Evolutionary conservation across 2,797 vertebrate species (phyloP).

Genomic region (Melanotaenia maccullochi): DNA sequence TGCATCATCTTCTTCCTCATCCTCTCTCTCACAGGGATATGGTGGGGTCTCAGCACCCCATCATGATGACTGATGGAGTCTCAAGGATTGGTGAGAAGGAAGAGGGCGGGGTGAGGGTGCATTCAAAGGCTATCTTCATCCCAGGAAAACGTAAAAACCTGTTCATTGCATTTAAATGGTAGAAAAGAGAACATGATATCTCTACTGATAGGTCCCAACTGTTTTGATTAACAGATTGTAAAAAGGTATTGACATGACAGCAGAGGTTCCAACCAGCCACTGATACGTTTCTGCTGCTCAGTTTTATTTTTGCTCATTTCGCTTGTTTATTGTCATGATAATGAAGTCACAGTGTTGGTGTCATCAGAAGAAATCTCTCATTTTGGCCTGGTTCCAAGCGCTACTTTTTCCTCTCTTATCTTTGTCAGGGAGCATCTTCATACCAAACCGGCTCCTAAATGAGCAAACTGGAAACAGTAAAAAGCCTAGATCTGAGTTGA

Average conservation of each 20-base stretch:
- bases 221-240: conserved; percentile 70
- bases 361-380: conserved; percentile 76
- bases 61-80: conserved; percentile 74
- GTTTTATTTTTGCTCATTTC: conserved; percentile 77
- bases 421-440: conserved; percentile 61
- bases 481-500: conserved; percentile 53
- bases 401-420: conserved; percentile 65
- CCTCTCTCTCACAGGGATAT: conserved; percentile 73
- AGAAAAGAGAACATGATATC: conserved; percentile 24
- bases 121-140: conserved; percentile 49
- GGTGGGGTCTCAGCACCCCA: conserved; percentile 66
- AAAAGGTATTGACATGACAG: conserved; percentile 57
- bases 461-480: conserved; percentile 59
- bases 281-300: conserved; percentile 65
- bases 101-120: conserved; percentile 24
- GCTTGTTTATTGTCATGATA: conserved; percentile 82
- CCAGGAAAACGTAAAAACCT: conserved; percentile 11
- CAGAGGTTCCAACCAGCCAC: conserved; percentile 53
- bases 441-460: conserved; percentile 73
- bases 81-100: conserved; percentile 46
- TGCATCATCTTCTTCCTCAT: conserved; percentile 79
- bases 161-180: conserved; percentile 15
- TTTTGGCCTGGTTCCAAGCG: conserved; percentile 76
- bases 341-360: conserved; percentile 77
- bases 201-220: conserved; percentile 57